Conservation (phyloP, 2,888 invertebrate genomes). For the Agelastica alni region DNA sequence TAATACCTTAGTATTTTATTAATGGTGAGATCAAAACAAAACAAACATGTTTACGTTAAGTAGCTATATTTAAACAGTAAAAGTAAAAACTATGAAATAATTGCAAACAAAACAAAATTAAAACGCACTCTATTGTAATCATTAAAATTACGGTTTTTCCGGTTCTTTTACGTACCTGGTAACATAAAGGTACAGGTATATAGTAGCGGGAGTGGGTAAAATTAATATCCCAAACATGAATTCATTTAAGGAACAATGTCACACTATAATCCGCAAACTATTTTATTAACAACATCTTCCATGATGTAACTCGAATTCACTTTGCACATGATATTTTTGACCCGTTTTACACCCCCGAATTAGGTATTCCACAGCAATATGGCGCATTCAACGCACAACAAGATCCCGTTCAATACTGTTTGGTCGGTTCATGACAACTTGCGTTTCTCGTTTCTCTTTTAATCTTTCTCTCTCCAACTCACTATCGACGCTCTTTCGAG, state of each 20-base stretch:
- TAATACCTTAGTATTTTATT: too few species aligned
- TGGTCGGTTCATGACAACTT: conserved; percentile 23
- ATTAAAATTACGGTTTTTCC: conserved; percentile 14
- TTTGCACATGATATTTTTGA: conserved; percentile 20
- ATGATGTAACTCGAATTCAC: conserved; percentile 16
- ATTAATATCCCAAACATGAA: conserved; percentile 18
- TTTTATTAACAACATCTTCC: conserved; percentile 13
- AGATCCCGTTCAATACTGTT: conserved; percentile 39
- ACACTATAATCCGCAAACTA: conserved; percentile 28
- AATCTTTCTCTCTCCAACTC: conserved; percentile 19
- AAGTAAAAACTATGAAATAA: not conserved
- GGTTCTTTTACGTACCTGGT: conserved; percentile 22
- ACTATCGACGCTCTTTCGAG: conserved; percentile 1
- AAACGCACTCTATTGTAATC: conserved; percentile 2
- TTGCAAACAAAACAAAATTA: not conserved
- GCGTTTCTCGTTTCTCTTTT: conserved; percentile 13
- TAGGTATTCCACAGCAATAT: conserved; percentile 33
- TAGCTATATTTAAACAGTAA: too few species aligned
- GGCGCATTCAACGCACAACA: conserved; percentile 35
- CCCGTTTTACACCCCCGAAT: conserved; percentile 31
- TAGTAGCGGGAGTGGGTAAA: conserved; percentile 18
- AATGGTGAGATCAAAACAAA: too few species aligned
- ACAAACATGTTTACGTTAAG: too few species aligned
- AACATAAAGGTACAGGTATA: conserved; percentile 28
- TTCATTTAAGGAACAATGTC: conserved; percentile 8